phyloP scores from a whole-genome alignment of 1,140 invertebrate species.

The Drosophila suzukii region DNA sequence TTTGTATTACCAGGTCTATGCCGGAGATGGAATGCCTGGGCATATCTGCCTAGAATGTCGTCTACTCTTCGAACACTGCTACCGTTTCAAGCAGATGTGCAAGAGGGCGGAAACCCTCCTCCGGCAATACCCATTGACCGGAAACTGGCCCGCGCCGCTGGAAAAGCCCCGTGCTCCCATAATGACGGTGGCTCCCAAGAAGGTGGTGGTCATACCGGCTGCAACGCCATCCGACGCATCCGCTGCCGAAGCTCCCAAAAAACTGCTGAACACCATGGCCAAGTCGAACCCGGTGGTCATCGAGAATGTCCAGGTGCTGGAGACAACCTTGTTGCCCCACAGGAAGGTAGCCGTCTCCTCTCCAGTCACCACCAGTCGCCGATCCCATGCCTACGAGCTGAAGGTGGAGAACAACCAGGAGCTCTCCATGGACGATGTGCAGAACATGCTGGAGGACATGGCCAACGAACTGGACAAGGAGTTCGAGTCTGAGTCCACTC shows the following conservation, averaged over 20 bases:
- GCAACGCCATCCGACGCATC: neutral
- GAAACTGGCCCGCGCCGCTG: conserved; percentile 86
- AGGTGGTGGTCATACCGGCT: neutral
- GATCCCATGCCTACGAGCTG: conserved; percentile 52
- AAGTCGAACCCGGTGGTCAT: conserved; percentile 45
- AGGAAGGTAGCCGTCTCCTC: conserved; percentile 14
- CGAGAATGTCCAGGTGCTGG: conserved; percentile 54
- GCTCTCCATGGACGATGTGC: conserved; percentile 75
- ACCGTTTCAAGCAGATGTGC: conserved; percentile 90
- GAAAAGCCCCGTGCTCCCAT: conserved; percentile 82
- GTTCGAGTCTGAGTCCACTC: neutral
- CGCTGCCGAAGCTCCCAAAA: neutral
- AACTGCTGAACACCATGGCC: conserved; percentile 60
- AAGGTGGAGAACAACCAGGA: conserved; percentile 79
- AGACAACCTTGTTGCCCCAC: conserved; percentile 25
- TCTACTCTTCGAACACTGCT: conserved; percentile 88
- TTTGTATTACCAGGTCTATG: conserved; percentile 86
- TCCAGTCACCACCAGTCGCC: neutral
- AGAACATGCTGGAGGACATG: conserved; percentile 66
- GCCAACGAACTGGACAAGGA: conserved; percentile 43
- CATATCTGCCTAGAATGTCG: conserved; percentile 89
- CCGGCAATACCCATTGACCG: conserved; percentile 88
- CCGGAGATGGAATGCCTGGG: conserved; percentile 90
- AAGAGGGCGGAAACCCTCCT: conserved; percentile 89
- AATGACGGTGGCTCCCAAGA: conserved; percentile 7